A percentile compares a stretch with the other conserved stretches of the same genome.
These are phyloP conservation scores for Paradoxurus hermaphroditus DNA, from an alignment of 2,113 vertebrate species.

Conservation along the genomic window DNA sequence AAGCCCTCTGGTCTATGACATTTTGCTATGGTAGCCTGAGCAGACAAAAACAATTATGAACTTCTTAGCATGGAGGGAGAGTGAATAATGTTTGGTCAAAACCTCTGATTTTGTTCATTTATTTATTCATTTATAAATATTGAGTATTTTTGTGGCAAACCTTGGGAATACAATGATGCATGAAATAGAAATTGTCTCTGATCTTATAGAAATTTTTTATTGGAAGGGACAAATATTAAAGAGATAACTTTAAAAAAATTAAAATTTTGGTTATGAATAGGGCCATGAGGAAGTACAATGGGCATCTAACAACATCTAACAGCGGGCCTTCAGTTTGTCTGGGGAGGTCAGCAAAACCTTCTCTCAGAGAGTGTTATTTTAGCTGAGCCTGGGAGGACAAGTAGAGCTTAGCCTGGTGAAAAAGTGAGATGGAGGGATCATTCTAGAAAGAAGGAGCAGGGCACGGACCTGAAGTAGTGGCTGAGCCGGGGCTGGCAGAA, in stretches of 20 bases:
- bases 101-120: background rate
- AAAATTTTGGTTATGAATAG: background rate
- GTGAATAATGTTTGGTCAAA: background rate
- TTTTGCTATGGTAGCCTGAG: background rate
- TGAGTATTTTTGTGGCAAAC: background rate
- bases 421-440: background rate
- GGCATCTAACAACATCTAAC: background rate
- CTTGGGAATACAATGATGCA: background rate
- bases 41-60: background rate
- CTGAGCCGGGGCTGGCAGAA: background rate
- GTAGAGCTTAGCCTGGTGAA: background rate
- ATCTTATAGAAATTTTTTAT: background rate
- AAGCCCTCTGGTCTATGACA: background rate
- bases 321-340: background rate
- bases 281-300: background rate
- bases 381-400: background rate
- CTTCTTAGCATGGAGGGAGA: background rate
- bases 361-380: background rate
- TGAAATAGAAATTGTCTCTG: conserved; percentile 9
- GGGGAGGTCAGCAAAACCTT: background rate
- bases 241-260: background rate
- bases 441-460: background rate
- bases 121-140: background rate
- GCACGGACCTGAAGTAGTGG: background rate
- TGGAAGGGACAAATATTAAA: background rate